phyloP scores from a whole-genome alignment of 2,888 invertebrate genomes.

The Nudaria mundana region DNA sequence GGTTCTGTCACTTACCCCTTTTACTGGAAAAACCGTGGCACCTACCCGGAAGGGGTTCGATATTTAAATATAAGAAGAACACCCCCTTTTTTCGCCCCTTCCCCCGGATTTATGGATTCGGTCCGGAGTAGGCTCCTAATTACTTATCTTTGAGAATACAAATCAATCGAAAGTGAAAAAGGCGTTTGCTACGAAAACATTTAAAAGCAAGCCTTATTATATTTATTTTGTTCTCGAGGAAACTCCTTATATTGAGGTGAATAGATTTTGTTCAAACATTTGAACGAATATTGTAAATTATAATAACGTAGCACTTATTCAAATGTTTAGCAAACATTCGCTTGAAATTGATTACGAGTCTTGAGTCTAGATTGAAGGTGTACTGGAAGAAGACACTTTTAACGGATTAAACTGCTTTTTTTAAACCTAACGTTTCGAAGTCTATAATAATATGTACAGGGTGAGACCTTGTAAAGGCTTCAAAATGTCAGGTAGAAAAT shows the following conservation, averaged over 20 bases:
- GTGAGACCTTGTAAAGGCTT: too few species aligned
- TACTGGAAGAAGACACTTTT: too few species aligned
- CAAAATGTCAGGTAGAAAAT: too few species aligned
- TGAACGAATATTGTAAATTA: too few species aligned
- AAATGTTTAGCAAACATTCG: too few species aligned
- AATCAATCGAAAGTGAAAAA: conserved; percentile 70
- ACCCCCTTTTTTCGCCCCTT: conserved; percentile 71
- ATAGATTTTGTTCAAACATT: conserved; percentile 1
- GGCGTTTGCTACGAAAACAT: conserved; percentile 27
- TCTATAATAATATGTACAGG: too few species aligned
- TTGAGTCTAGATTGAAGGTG: too few species aligned
- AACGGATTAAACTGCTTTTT: too few species aligned
- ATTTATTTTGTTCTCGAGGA: conserved; percentile 14
- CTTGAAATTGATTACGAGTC: too few species aligned
- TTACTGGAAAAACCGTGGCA: conserved; percentile 81
- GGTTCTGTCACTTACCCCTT: conserved; percentile 81
- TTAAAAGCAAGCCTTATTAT: conserved; percentile 14
- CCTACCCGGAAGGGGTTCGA: conserved; percentile 81
- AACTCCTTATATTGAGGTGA: conserved; percentile 1
- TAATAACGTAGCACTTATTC: too few species aligned
- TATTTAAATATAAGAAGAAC: conserved; percentile 82
- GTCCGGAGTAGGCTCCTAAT: conserved; percentile 72
- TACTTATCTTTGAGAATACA: conserved; percentile 80
- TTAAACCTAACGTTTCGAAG: too few species aligned
- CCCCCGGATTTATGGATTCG: conserved; percentile 78